These are phyloP conservation scores for Helobdella robusta DNA, from an alignment of 2,888 invertebrate species.

Conservation along the genomic window DNA sequence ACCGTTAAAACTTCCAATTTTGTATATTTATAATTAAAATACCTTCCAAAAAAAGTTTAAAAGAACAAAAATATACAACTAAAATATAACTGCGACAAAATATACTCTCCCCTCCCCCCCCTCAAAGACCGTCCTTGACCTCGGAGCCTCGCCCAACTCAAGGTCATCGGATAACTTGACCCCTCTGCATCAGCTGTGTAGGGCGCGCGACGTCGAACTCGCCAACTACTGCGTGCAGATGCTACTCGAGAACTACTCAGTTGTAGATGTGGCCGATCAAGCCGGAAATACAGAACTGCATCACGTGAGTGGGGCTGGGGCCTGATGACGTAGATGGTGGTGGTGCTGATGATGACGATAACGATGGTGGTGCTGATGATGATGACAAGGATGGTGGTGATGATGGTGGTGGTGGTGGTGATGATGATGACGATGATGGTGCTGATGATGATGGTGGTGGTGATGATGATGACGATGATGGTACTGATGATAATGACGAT, in stretches of 20 bases:
- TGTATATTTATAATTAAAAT: constrained; percentile 1
- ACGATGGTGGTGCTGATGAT: constrained; percentile 14
- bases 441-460: background rate
- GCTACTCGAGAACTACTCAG: constrained; percentile 21
- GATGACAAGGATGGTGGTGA: constrained; percentile 12
- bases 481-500: no score
- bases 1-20: no score
- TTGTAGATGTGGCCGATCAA: constrained; percentile 20
- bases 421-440: background rate
- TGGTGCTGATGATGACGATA: background rate
- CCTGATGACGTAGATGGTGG: background rate
- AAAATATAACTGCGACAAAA: background rate
- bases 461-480: constrained; percentile 12
- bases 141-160: constrained; percentile 93
- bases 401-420: constrained; percentile 6
- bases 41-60: no score
- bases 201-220: constrained; percentile 3
- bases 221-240: constrained; percentile 8
- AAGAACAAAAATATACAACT: no score
- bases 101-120: background rate
- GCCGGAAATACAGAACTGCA: constrained; percentile 19
- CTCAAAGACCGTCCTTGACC: constrained; percentile 67
- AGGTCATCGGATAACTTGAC: constrained; percentile 76
- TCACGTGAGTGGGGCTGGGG: background rate
- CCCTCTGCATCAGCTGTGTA: constrained; percentile 53